Evolutionary conservation across 2,888 invertebrate species (phyloP).

Genomic region (Aporophyla lueneburgensis): DNA sequence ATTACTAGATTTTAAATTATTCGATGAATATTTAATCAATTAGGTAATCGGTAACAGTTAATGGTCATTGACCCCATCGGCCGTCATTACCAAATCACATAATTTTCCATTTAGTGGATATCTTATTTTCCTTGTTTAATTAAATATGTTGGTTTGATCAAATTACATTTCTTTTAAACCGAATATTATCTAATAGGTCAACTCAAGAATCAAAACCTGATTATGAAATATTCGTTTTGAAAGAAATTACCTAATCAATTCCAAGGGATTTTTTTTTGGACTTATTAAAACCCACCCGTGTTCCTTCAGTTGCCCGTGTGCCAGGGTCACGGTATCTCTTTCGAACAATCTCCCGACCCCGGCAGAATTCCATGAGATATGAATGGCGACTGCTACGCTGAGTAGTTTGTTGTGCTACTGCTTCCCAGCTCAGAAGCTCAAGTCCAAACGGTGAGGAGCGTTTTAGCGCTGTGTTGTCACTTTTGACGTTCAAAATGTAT

Average conservation of each 20-base stretch:
- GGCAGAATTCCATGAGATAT: not conserved
- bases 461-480: not conserved
- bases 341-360: too few species aligned
- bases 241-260: not conserved
- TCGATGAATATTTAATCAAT: not conserved
- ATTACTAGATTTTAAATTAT: not conserved
- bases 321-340: too few species aligned
- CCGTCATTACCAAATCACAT: not conserved
- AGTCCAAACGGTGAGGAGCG: not conserved
- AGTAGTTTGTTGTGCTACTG: not conserved
- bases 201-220: not conserved
- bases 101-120: not conserved
- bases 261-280: too few species aligned
- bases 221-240: too few species aligned
- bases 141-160: not conserved
- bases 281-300: too few species aligned
- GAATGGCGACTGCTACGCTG: not conserved
- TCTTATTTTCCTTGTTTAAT: not conserved
- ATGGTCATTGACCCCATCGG: too few species aligned
- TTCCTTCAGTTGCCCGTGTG: too few species aligned
- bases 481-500: not conserved
- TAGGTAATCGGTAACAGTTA: not conserved
- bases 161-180: not conserved
- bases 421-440: not conserved
- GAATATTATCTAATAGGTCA: not conserved